Conservation (phyloP, 37 sponge, comb jelly and placozoan genomes). For the Agelas oroides region DNA sequence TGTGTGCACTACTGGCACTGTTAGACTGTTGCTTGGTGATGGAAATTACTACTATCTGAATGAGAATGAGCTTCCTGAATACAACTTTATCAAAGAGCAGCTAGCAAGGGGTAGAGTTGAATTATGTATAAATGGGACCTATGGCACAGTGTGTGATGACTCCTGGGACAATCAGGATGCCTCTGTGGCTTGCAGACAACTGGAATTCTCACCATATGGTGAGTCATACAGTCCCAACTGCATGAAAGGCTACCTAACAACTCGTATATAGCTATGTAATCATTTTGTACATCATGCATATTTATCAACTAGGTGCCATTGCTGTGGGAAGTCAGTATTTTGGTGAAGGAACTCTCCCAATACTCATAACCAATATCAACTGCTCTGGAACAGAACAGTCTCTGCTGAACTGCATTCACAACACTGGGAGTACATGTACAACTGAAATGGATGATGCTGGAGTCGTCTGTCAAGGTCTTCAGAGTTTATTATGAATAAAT, state of each 20-base stretch:
- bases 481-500: too few species aligned
- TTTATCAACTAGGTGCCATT: too few species aligned
- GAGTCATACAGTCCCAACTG: too few species aligned
- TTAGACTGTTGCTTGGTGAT: constrained; percentile 7
- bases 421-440: too few species aligned
- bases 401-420: background rate
- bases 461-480: too few species aligned
- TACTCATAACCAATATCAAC: constrained; percentile 1
- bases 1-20: background rate
- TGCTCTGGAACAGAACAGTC: constrained; percentile 10
- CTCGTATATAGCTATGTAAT: too few species aligned
- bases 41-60: background rate
- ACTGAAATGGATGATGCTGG: too few species aligned
- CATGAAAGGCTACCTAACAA: too few species aligned
- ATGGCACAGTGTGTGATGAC: constrained; percentile 36
- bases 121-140: constrained; percentile 19
- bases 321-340: too few species aligned
- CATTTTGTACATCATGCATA: too few species aligned
- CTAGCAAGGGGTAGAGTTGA: constrained; percentile 40
- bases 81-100: constrained; percentile 29
- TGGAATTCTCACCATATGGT: constrained; percentile 40
- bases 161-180: constrained; percentile 28
- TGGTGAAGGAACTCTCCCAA: background rate
- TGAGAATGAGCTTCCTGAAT: background rate
- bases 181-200: constrained; percentile 29